Base-by-base conservation (phyloP, 2,888 invertebrate species). In the Eurytoma californica region DNA sequence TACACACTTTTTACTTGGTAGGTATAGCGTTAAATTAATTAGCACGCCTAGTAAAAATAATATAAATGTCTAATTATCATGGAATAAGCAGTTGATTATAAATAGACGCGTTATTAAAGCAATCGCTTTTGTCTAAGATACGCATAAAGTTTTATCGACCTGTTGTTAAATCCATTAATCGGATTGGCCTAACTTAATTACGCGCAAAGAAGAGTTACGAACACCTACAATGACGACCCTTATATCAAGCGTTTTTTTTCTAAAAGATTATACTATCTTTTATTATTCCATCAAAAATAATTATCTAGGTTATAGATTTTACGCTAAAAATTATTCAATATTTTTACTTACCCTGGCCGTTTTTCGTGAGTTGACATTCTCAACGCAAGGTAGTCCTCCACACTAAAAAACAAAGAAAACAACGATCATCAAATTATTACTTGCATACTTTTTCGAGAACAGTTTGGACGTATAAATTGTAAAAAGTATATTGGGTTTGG, bases 361-460 rank as follows among this genome's bases (percentile, higher is more conserved):
- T 84, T 89, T 90, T 69, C 87, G 88, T 75, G 88, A 86, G 73
- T 77, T 84, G 61, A 82, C 77, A 63, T 75, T 85, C 81, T 88
- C 87, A 77, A 85, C 84, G 79, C 89, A 90, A 12, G 89, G 87
- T 58, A 87, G 87, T 73, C 87, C 87, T 82, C 87, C 88, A 58
- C 89, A 89, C 89, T 89, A 87, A 80, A 89, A 89, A 83, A 47
- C 60, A 81, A 80, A 77, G 47, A 13, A 47, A 18, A 68, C n/a
- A 13, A 49, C 51, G n/a, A 7, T 65, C 20, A 73, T 39, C 57
- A 39, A 57, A 49, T 65, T 16, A n/a, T 61, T 39, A 39, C 9
- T 39, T 39, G 39, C 9, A 9, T 9, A 39, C 7, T 39, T 39
- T 39, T 39, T 7, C 5, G 30, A 30, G 30, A 7, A 30, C 30